Evolutionary conservation across 2,888 invertebrate species (phyloP), one percentile per base, ranked within the genome.

Genomic region (Apodemia duryi): DNA sequence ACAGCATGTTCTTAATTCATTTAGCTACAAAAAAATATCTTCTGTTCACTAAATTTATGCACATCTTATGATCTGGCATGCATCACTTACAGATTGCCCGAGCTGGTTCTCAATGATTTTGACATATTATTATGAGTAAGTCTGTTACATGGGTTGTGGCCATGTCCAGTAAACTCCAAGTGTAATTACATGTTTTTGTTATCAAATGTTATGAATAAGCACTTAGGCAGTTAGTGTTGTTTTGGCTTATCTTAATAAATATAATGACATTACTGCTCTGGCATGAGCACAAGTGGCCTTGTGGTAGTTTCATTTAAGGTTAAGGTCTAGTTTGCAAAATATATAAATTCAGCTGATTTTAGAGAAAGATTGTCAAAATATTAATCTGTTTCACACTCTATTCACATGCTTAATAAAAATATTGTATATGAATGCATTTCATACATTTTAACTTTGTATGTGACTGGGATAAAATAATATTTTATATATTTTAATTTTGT

Each of bases 211-310:
- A 46, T 46, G 11, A 3, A 46, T 46, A 43, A 4, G 46, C 46
- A 13, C 46, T 46, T 46, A 46, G 46, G 5, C 46, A 13, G 11
- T 13, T 46, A 46, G 46, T 13, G 46, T 43, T 43, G 43, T 43
- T 13, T 46, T 46, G 46, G 13, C 46, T 46, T 5, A 46, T 46
- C 46, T 46, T 46, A 46, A 5, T 46, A 46, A 43, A 43, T 43
- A 46, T 46, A 11, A 46, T 57, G 11, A 7, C 57, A 28, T 32
- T 57, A 57, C 57, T 57, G 57, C 57, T 57, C 57, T 57, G 11
- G 46, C 13, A 32, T 11, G 57, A 57, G 57, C 28, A 32, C 57
- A 57, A 57, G 57, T 57, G 57, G 57, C 57, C 57, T 57, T 57
- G 32, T 11, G 29, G 57, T 57, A 57, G 57, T 57, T 32, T 29